Evolutionary conservation across 2,797 vertebrate genomes (phyloP).

Genomic region (Crenichthys baileyi): DNA sequence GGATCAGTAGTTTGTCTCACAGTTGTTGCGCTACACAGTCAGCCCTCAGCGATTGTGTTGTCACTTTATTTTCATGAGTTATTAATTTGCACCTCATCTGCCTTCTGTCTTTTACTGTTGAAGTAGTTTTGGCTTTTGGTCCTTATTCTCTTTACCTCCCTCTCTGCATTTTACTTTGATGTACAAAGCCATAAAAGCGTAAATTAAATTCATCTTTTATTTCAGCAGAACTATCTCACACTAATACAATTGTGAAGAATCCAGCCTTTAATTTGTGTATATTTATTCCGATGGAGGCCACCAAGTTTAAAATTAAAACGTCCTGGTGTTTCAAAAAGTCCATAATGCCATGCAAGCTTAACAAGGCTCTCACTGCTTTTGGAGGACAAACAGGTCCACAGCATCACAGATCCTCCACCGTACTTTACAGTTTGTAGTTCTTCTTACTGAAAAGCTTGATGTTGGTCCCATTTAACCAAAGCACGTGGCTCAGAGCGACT

Average conservation of each 20-base stretch:
- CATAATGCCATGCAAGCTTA: too few species aligned
- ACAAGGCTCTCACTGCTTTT: background rate
- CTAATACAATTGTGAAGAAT: too few species aligned
- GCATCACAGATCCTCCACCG: background rate
- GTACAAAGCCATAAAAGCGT: background rate
- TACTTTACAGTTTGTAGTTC: background rate
- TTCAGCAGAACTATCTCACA: background rate
- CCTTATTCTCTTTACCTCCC: background rate
- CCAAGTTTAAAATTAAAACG: too few species aligned
- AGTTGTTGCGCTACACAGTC: slow-evolving; percentile 27
- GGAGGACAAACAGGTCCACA: background rate
- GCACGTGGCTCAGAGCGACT: background rate
- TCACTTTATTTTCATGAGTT: background rate
- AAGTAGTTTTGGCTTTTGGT: background rate
- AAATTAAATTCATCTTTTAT: background rate
- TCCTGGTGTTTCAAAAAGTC: too few species aligned
- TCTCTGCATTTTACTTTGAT: background rate
- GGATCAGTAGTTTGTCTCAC: slow-evolving; percentile 26
- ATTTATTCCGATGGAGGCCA: too few species aligned
- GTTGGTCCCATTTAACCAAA: background rate
- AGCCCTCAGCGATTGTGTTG: slow-evolving; percentile 5
- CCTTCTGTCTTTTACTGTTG: background rate
- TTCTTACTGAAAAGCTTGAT: too few species aligned
- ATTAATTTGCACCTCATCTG: background rate
- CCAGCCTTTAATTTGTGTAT: too few species aligned